phyloP scores from a whole-genome alignment of 37 sponge, comb jelly and placozoan species.

The Amphimedon queenslandica region DNA sequence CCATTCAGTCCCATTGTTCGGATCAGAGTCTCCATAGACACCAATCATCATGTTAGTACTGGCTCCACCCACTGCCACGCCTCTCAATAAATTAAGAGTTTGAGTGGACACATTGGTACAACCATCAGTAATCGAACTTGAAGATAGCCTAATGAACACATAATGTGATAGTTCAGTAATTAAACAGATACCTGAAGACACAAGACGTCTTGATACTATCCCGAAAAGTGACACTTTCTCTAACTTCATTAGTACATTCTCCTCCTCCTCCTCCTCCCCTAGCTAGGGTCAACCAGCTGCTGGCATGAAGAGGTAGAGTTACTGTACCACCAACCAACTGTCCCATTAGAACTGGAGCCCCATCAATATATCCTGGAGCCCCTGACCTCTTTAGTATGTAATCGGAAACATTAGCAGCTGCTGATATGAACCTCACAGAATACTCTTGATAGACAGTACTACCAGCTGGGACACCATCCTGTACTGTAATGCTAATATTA shows the following conservation, averaged over 20 bases:
- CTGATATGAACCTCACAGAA: neutral
- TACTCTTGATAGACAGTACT: neutral
- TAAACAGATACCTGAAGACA: slow-evolving; percentile 7
- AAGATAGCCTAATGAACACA: neutral
- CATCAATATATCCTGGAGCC: slow-evolving; percentile 29
- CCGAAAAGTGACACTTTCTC: neutral
- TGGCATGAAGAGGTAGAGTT: neutral
- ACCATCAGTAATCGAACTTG: neutral
- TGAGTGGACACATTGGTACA: neutral
- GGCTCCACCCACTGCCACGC: neutral
- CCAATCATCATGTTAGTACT: slow-evolving; percentile 2
- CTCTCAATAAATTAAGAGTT: neutral
- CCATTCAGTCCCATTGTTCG: slow-evolving; percentile 19
- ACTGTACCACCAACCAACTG: neutral
- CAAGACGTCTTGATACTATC: slow-evolving; percentile 12
- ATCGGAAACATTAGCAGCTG: neutral
- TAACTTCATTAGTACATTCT: neutral
- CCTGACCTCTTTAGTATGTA: slow-evolving; percentile 11
- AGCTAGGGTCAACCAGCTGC: slow-evolving; percentile 12
- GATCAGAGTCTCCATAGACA: slow-evolving; percentile 26
- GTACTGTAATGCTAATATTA: neutral
- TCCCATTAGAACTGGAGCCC: slow-evolving; percentile 16
- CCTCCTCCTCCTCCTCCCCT: neutral
- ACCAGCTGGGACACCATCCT: neutral
- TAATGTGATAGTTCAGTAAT: neutral